Percentiles rank a stretch among this genome's conserved stretches.
Conservation (phyloP, 2,888 invertebrate species). For the Megaustenia siamemsis region DNA sequence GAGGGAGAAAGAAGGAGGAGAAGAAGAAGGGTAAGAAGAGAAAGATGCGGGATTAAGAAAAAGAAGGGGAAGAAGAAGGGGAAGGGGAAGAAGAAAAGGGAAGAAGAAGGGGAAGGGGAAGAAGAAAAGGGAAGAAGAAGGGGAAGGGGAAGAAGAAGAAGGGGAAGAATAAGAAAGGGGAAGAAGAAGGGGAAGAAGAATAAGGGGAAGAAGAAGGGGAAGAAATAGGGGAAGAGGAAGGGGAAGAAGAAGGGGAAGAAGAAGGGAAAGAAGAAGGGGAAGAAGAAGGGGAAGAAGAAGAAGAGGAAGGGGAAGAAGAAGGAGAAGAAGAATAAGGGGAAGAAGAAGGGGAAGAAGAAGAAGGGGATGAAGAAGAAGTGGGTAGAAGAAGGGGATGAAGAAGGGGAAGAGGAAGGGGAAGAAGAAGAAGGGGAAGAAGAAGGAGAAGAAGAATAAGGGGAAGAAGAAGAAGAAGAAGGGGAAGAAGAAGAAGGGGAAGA, state of each 20-base stretch:
- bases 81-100: background rate
- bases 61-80: background rate
- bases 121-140: background rate
- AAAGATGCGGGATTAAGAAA: background rate
- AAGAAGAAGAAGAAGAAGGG: background rate
- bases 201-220: conserved; percentile 7
- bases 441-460: background rate
- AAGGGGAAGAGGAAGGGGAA: background rate
- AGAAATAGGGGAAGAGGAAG: conserved; percentile 9
- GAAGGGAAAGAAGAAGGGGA: background rate
- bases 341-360: background rate
- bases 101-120: background rate
- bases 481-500: background rate
- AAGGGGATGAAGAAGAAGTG: too few species aligned
- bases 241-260: conserved; percentile 8
- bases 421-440: background rate
- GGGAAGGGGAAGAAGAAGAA: conserved; percentile 7
- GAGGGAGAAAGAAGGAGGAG: background rate
- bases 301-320: background rate
- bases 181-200: too few species aligned
- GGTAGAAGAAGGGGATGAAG: too few species aligned
- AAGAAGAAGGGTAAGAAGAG: background rate
- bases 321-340: too few species aligned
- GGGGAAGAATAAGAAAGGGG: too few species aligned
- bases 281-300: background rate